Conservation (phyloP, 2,113 vertebrate species). For the Platysternon megacephalum region DNA sequence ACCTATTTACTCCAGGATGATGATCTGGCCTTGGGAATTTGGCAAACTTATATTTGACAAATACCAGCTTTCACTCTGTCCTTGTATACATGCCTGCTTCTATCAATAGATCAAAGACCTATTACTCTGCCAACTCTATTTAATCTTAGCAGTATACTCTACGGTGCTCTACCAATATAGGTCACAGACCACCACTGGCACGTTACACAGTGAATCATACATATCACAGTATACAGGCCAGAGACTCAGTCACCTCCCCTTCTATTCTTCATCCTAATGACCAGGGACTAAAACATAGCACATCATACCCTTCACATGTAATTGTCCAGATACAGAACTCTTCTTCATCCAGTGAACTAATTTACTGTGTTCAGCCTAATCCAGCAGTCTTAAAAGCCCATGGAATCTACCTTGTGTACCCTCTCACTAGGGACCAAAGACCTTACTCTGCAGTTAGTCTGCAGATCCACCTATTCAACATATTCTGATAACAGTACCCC, state of each 20-base stretch:
- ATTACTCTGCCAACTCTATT: not conserved
- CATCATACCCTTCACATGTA: not conserved
- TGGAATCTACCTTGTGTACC: conserved; percentile 21
- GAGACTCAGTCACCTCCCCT: not conserved
- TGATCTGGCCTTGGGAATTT: not conserved
- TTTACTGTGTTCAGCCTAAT: not conserved
- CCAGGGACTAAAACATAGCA: not conserved
- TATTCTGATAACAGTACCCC: conserved; percentile 32
- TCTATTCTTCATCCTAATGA: not conserved
- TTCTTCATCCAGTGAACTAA: not conserved
- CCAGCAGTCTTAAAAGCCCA: not conserved
- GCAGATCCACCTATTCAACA: conserved; percentile 15
- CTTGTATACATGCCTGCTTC: not conserved
- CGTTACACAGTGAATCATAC: not conserved
- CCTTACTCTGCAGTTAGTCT: not conserved
- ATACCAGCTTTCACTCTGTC: not conserved
- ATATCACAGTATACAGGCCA: not conserved
- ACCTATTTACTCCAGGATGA: not conserved
- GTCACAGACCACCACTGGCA: no score
- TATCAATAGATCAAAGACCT: not conserved
- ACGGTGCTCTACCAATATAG: not conserved
- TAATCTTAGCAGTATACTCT: not conserved
- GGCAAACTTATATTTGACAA: not conserved
- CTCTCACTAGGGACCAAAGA: not conserved
- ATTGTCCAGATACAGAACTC: not conserved